These are phyloP conservation scores for Habropoda laboriosa DNA, from an alignment of 1,140 invertebrate species.

Conservation along the genomic window DNA sequence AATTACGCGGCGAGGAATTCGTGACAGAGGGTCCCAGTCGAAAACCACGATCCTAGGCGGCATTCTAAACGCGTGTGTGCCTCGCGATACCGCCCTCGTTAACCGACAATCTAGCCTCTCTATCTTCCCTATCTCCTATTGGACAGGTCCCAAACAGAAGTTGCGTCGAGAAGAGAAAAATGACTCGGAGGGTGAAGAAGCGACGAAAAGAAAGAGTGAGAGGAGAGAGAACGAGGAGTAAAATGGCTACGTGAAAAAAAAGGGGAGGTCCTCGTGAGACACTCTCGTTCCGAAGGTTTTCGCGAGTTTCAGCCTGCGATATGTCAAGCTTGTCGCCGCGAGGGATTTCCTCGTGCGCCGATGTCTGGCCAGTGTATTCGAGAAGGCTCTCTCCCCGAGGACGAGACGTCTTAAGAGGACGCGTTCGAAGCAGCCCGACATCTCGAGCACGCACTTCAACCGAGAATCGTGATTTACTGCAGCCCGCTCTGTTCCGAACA, in stretches of 20 bases:
- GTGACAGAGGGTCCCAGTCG: slow-evolving; percentile 21
- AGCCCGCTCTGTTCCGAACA: slow-evolving; percentile 14
- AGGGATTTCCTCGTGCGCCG: too few relatives aligned
- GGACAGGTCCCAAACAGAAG: not conserved
- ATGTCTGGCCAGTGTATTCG: not conserved
- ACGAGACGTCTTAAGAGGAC: too few relatives aligned
- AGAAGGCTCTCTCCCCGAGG: not conserved
- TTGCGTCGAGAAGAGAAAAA: slow-evolving; percentile 1
- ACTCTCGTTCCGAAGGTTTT: slow-evolving; percentile 18
- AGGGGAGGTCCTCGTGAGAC: slow-evolving; percentile 17
- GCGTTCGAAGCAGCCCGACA: not conserved
- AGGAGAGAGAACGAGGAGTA: not conserved
- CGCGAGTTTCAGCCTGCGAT: slow-evolving; percentile 8
- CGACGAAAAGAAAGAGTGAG: not conserved
- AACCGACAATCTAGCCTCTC: slow-evolving; percentile 53
- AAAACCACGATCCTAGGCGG: not conserved
- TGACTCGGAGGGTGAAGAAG: not conserved
- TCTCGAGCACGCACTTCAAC: slow-evolving; percentile 13
- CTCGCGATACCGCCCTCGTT: slow-evolving; percentile 51
- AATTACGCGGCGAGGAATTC: slow-evolving; percentile 68
- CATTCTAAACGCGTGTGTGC: slow-evolving; percentile 1
- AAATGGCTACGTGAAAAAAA: not conserved
- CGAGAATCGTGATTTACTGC: slow-evolving; percentile 33
- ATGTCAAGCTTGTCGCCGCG: not conserved
- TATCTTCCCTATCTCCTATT: slow-evolving; percentile 28